phyloP scores from a whole-genome alignment of 2,888 invertebrate species.

The Cacoxenus indagator region DNA sequence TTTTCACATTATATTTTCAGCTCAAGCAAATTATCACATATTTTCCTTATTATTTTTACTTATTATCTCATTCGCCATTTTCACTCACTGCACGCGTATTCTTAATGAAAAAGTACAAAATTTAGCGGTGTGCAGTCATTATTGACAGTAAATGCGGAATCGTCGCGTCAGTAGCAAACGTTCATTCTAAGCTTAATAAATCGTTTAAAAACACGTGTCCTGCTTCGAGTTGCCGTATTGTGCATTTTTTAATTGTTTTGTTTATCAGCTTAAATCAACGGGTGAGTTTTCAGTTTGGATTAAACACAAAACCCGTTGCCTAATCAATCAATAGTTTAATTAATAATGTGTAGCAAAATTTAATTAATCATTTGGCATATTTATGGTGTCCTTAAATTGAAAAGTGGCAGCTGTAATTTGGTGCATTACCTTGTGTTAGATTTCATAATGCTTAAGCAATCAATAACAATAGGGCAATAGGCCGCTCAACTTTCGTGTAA shows the following conservation, averaged over 20 bases:
- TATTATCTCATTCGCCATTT: background rate
- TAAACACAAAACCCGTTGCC: background rate
- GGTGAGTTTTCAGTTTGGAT: background rate
- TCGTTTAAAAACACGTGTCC: background rate
- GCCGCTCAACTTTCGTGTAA: no score
- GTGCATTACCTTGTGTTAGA: background rate
- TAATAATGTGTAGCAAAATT: background rate
- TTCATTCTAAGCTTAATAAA: background rate
- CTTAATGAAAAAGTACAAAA: background rate
- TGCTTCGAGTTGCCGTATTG: background rate
- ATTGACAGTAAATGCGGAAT: conserved; percentile 49
- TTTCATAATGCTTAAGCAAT: background rate
- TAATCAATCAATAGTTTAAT: background rate
- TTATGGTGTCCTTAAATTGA: background rate
- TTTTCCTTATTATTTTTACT: background rate
- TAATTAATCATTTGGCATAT: background rate
- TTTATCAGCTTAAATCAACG: background rate
- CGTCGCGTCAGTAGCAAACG: conserved; percentile 40
- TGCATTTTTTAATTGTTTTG: background rate
- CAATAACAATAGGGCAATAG: background rate
- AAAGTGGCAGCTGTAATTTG: background rate
- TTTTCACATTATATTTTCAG: background rate
- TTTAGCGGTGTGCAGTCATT: background rate
- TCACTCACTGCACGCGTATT: background rate
- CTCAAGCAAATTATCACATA: background rate